These are phyloP conservation scores for Antennarius striatus DNA, from an alignment of 2,113 vertebrate species.

Conservation along the genomic window DNA sequence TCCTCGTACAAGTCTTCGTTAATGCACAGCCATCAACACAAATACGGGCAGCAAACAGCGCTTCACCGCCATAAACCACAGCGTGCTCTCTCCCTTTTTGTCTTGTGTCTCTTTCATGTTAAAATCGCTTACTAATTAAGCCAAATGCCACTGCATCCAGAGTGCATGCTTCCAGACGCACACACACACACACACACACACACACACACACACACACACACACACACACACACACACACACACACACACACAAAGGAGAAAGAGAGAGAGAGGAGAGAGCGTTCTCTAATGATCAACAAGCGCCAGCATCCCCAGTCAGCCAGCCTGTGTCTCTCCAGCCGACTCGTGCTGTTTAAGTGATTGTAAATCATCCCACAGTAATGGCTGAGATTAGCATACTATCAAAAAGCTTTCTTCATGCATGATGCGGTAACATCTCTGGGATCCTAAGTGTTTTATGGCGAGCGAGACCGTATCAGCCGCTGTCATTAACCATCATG, in stretches of 20 bases:
- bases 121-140: constrained; percentile 66
- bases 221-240: constrained; percentile 24
- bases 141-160: constrained; percentile 69
- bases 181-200: constrained; percentile 32
- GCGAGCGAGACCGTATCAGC: constrained; percentile 58
- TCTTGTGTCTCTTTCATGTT: constrained; percentile 64
- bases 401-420: constrained; percentile 81
- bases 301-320: constrained; percentile 60
- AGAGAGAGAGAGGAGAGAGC: constrained; percentile 26
- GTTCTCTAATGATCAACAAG: constrained; percentile 72
- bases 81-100: constrained; percentile 38
- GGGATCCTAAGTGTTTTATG: constrained; percentile 79
- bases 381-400: constrained; percentile 80
- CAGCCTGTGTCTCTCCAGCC: constrained; percentile 53
- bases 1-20: constrained; percentile 1
- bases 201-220: constrained; percentile 14
- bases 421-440: constrained; percentile 71
- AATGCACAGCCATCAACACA: constrained; percentile 6
- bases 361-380: constrained; percentile 78
- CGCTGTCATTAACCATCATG: constrained; percentile 60
- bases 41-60: constrained; percentile 25
- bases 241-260: constrained; percentile 9
- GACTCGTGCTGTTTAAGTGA: constrained; percentile 66
- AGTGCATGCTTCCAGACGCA: constrained; percentile 43
- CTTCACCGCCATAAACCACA: constrained; percentile 29